Conservation (phyloP, 2,797 vertebrate genomes). For the Sparidentex hasta region DNA sequence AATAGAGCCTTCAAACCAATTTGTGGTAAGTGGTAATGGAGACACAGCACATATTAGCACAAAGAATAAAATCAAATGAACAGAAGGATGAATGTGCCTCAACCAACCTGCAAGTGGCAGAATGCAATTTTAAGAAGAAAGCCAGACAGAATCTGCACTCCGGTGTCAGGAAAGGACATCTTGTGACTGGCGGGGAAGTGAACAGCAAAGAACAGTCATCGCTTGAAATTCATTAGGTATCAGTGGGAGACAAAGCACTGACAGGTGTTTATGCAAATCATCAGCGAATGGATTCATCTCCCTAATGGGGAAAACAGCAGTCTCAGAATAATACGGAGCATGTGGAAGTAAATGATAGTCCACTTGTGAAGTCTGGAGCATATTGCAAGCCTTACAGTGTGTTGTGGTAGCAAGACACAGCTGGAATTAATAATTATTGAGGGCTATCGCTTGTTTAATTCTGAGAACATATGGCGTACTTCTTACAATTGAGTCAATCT, state of each 20-base stretch:
- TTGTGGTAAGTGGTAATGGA: constrained; percentile 28
- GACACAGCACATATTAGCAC: constrained; percentile 14
- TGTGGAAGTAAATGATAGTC: constrained; percentile 72
- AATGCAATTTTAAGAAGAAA: constrained; percentile 49
- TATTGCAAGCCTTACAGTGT: constrained; percentile 39
- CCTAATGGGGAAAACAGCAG: constrained; percentile 78
- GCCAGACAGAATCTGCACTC: constrained; percentile 40
- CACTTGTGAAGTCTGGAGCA: constrained; percentile 68
- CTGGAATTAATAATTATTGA: constrained; percentile 46
- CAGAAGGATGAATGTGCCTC: constrained; percentile 6
- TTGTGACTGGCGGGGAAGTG: constrained; percentile 59
- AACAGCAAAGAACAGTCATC: constrained; percentile 67
- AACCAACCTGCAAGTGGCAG: constrained; percentile 29
- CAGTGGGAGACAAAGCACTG: constrained; percentile 83
- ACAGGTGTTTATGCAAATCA: constrained; percentile 86
- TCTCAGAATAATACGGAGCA: constrained; percentile 67
- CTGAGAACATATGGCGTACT: constrained; percentile 27
- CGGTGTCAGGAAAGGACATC: constrained; percentile 50
- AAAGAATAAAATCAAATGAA: constrained; percentile 38
- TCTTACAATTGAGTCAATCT: constrained; percentile 11
- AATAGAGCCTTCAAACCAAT: constrained; percentile 45
- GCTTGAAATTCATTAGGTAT: constrained; percentile 82
- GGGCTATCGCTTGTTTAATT: constrained; percentile 23
- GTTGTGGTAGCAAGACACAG: constrained; percentile 18
- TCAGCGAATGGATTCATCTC: constrained; percentile 75